Conservation (phyloP, 92 coral and sea anemone genomes). For the Phymanthus crucifer region DNA sequence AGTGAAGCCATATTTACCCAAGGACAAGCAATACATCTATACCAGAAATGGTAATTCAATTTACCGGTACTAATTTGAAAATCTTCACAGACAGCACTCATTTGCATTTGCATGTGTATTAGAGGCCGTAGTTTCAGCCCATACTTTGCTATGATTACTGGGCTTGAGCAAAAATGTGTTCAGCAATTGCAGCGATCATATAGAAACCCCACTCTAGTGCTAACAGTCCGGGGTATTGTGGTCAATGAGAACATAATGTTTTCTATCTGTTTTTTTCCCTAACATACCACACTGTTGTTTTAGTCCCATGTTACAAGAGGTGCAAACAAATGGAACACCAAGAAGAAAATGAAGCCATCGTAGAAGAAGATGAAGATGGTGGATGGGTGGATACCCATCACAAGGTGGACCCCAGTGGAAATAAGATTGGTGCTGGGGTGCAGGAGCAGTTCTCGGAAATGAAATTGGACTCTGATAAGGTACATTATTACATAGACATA, state of each 20-base stretch:
- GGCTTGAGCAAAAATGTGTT: no score
- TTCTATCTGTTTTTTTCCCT: no score
- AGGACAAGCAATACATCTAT: conserved; percentile 88
- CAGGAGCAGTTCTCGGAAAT: conserved; percentile 92
- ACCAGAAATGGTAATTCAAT: conserved; percentile 85
- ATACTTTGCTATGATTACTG: no score
- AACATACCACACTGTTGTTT: no score
- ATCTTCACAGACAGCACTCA: neutral
- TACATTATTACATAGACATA: conserved; percentile 6
- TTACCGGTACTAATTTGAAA: no score
- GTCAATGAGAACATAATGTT: no score
- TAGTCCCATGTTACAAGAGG: conserved; percentile 97
- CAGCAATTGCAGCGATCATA: no score
- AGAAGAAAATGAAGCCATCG: conserved; percentile 96
- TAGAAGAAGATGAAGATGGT: conserved; percentile 98
- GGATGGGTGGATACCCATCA: conserved; percentile 99
- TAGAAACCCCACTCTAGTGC: no score
- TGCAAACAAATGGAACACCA: conserved; percentile 99
- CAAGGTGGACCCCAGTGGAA: conserved; percentile 83
- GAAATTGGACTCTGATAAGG: conserved; percentile 96
- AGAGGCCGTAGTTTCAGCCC: no score
- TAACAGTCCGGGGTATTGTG: no score
- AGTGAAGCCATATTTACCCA: conserved; percentile 84
- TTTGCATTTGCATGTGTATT: no score
- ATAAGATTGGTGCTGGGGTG: conserved; percentile 59